Evolutionary conservation across 2,797 vertebrate genomes (phyloP), one percentile per base, ranked within the genome.

Genomic region (Coracias cyanogaster): DNA sequence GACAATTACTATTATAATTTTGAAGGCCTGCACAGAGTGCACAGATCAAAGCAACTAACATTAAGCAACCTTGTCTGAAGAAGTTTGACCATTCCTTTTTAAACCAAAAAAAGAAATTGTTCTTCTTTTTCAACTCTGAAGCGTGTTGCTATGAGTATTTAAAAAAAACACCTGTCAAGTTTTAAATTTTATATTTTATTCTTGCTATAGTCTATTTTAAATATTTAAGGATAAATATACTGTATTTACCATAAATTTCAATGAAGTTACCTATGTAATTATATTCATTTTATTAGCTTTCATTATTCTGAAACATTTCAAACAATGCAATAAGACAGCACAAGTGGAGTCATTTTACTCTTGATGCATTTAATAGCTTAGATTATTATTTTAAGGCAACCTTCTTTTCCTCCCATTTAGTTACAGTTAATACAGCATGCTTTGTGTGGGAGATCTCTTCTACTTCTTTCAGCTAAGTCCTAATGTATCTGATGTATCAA

Each of bases 371-470:
- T 90, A 81, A 89, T 82, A 85, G 20, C n/a, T 78, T 33, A 26
- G 46, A 67, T 79, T 79, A 60, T 70, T 71, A 45, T 71, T 78
- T 83, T 54, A 81, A 85, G 82, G 17, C 3, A 58, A 48, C 15
- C 28, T 69, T 1, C 0, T 20, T 8, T 3, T 3, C 1, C 6
- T 20, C 17, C 24, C 24, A 18, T 73, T 88, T 91, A 69, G 72
- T 64, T 74, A 64, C 49, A 89, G 51, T 60, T 72, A 92, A 55
- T 3, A 5, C 33, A 46, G n/a, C 81, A 92, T 7, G 15, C 74
- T 93, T 90, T 95, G 46, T 78, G 88, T 95, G 67, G 89, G 91
- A 89, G 82, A 49, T 93, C 22, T 86, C 28, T 64, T 86, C 48
- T 81, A 31, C 46, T 94, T 96, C 74, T 89, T 90, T 69, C 77